Conservation (phyloP, 2,113 vertebrate genomes). For the Danio rerio region DNA sequence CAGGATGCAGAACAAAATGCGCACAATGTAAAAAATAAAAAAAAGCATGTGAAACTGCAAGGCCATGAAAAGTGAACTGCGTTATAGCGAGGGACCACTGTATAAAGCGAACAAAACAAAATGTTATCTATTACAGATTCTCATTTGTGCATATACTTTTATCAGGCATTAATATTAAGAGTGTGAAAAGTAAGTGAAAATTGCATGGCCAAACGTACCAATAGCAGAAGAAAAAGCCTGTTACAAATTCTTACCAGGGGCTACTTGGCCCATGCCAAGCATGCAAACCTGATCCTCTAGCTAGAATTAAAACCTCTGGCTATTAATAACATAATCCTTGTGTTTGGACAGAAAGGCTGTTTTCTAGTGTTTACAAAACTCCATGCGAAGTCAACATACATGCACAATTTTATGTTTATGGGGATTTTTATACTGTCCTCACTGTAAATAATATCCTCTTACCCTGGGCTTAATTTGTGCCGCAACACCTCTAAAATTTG, state of each 20-base stretch:
- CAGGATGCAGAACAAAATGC: too few species aligned
- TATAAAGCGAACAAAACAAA: too few species aligned
- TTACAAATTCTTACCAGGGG: not conserved
- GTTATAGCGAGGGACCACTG: too few species aligned
- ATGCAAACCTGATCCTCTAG: not conserved
- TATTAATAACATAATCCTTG: slow-evolving; percentile 22
- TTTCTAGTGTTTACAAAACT: not conserved
- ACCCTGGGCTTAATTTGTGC: too few species aligned
- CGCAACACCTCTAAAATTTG: too few species aligned
- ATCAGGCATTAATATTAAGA: not conserved
- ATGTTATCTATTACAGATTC: not conserved
- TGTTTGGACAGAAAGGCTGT: not conserved
- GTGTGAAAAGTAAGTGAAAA: not conserved
- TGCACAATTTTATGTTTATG: too few species aligned
- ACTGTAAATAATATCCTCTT: too few species aligned
- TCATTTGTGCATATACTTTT: not conserved
- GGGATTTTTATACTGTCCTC: too few species aligned
- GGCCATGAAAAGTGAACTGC: too few species aligned
- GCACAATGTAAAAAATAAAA: too few species aligned
- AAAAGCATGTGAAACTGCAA: too few species aligned
- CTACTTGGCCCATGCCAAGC: not conserved
- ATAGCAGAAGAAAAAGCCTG: not conserved
- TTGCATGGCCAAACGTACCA: not conserved
- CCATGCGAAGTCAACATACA: not conserved
- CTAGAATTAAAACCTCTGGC: not conserved